phyloP scores from a whole-genome alignment of 2,888 invertebrate genomes.

The Phengaris arion region DNA sequence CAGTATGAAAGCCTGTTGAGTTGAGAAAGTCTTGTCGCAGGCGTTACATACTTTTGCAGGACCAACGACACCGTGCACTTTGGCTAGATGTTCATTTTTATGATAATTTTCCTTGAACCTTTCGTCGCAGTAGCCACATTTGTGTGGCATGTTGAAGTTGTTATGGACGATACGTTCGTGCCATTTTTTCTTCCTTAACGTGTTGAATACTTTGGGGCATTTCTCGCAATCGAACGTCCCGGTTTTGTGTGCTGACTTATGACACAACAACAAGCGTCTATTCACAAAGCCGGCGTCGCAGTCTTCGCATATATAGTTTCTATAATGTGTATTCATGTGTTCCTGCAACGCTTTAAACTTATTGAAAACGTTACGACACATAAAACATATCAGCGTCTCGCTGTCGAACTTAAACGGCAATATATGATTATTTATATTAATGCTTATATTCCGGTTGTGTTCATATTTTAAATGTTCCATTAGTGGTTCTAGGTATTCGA shows the following conservation, averaged over 20 bases:
- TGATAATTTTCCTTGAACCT: slow-evolving; percentile 46
- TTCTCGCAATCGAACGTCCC: slow-evolving; percentile 44
- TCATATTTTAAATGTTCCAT: slow-evolving; percentile 47
- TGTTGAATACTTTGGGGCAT: slow-evolving; percentile 46
- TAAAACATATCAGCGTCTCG: slow-evolving; percentile 47
- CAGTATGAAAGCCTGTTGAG: slow-evolving; percentile 42
- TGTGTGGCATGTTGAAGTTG: slow-evolving; percentile 42
- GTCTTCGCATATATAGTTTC: slow-evolving; percentile 51
- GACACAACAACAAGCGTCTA: slow-evolving; percentile 40
- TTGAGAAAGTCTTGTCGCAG: slow-evolving; percentile 48
- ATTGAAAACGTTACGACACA: slow-evolving; percentile 49
- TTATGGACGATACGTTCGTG: slow-evolving; percentile 43
- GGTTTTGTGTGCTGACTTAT: slow-evolving; percentile 42
- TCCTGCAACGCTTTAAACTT: slow-evolving; percentile 49
- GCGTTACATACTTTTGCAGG: slow-evolving; percentile 48
- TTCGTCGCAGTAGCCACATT: slow-evolving; percentile 51
- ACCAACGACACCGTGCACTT: slow-evolving; percentile 47
- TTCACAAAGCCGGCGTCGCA: slow-evolving; percentile 53
- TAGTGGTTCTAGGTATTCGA: slow-evolving; percentile 47
- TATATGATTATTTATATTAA: slow-evolving; percentile 53
- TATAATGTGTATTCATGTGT: slow-evolving; percentile 57
- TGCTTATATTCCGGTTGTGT: slow-evolving; percentile 49
- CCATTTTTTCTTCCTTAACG: slow-evolving; percentile 42
- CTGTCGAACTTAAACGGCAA: slow-evolving; percentile 55
- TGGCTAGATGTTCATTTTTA: slow-evolving; percentile 49